Evolutionary conservation across 2,797 vertebrate species (phyloP).

Genomic region (Acrocephalus scirpaceus): DNA sequence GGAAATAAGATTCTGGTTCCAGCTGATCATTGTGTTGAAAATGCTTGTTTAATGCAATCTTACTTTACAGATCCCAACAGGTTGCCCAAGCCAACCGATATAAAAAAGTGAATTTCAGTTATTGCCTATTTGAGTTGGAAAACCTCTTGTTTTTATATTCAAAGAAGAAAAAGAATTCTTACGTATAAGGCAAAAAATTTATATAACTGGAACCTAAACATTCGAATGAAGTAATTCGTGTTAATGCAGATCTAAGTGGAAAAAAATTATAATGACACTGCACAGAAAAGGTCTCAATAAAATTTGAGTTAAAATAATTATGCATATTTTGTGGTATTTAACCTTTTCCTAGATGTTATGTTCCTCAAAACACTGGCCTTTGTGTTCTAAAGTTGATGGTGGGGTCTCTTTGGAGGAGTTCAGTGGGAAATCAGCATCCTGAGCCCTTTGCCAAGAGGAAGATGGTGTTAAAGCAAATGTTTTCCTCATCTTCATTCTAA

Average conservation of each 20-base stretch:
- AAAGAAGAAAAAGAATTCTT: neutral
- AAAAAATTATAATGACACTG: neutral
- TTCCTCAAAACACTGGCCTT: neutral
- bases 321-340: neutral
- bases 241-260: neutral
- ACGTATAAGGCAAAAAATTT: neutral
- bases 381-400: neutral
- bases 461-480: neutral
- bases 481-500: neutral
- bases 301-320: neutral
- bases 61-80: neutral
- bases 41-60: neutral
- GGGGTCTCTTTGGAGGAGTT: neutral
- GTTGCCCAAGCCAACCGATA: neutral
- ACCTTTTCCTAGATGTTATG: neutral
- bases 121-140: neutral
- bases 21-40: neutral
- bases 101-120: neutral
- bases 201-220: neutral
- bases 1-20: neutral
- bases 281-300: neutral
- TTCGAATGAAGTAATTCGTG: neutral
- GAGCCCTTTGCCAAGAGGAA: neutral
- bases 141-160: neutral
- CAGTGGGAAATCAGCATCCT: fast-evolving